Evolutionary conservation across 2,888 invertebrate species (phyloP).

Genomic region (Xestia ashworthii): DNA sequence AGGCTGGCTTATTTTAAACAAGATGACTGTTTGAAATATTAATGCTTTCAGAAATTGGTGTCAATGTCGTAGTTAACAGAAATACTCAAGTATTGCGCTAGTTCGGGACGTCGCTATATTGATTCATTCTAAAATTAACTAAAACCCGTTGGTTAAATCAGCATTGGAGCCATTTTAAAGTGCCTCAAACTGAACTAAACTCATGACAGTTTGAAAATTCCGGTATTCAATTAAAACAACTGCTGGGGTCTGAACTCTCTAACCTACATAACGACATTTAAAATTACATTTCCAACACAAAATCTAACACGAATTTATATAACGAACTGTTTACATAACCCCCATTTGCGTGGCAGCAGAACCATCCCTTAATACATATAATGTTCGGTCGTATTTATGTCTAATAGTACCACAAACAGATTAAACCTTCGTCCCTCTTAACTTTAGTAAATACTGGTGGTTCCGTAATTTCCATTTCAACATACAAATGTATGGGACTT

Average conservation of each 20-base stretch:
- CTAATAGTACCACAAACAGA: constrained; percentile 70
- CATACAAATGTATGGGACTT: constrained; percentile 74
- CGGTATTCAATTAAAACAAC: constrained; percentile 51
- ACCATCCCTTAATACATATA: constrained; percentile 64
- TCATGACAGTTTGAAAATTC: constrained; percentile 34
- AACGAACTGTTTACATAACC: constrained; percentile 49
- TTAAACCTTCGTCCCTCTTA: constrained; percentile 70
- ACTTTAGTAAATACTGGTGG: constrained; percentile 70
- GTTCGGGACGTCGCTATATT: not conserved
- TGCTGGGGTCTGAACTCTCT: constrained; percentile 25
- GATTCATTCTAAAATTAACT: not conserved
- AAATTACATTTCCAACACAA: constrained; percentile 60
- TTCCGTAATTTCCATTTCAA: constrained; percentile 68
- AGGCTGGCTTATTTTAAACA: constrained; percentile 23
- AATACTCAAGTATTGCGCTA: not conserved
- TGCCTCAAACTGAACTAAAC: constrained; percentile 21
- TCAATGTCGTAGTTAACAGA: constrained; percentile 17
- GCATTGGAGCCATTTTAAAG: not conserved
- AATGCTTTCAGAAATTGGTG: constrained; percentile 14
- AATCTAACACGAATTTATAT: constrained; percentile 56
- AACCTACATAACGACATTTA: constrained; percentile 46
- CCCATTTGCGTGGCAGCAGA: constrained; percentile 48
- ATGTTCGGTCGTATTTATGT: constrained; percentile 67
- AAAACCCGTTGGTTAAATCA: constrained; percentile 3
- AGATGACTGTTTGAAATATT: constrained; percentile 14